phyloP scores from a whole-genome alignment of 30 jellyfish, hydroid and myxozoan species.

The Phacellophora camtschatica region DNA sequence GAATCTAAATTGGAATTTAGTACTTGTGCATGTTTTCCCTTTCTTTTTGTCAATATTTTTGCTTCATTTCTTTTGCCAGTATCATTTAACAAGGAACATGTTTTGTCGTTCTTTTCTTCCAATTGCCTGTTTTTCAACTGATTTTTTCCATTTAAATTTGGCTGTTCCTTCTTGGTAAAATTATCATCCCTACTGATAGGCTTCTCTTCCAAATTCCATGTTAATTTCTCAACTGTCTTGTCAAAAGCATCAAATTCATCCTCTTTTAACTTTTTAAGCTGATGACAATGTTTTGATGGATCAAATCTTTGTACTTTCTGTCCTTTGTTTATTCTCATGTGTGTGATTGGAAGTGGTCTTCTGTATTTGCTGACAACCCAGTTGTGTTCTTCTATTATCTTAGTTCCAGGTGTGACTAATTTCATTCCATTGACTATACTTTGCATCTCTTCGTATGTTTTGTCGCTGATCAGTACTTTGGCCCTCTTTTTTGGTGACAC shows the following conservation, averaged over 20 bases:
- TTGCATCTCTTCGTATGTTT: conserved; percentile 46
- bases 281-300: conserved; percentile 96
- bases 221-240: neutral
- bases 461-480: neutral
- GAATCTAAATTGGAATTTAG: too few relatives aligned
- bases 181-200: neutral
- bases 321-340: conserved; percentile 29
- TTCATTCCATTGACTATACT: conserved; percentile 41
- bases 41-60: too few relatives aligned
- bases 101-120: neutral
- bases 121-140: neutral
- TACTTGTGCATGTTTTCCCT: too few relatives aligned
- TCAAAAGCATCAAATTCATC: conserved; percentile 4
- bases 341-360: conserved; percentile 80
- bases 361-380: conserved; percentile 95
- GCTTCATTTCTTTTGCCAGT: too few relatives aligned
- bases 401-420: conserved; percentile 77
- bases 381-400: conserved; percentile 72
- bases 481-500: too few relatives aligned
- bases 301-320: conserved; percentile 45
- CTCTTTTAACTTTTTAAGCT: conserved; percentile 44
- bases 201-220: conserved; percentile 44
- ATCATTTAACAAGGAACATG: neutral
- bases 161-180: too few relatives aligned
- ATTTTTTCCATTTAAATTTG: too few relatives aligned